Base-by-base conservation (phyloP, 1,140 invertebrate species). In the Acromyrmex charruanus region DNA sequence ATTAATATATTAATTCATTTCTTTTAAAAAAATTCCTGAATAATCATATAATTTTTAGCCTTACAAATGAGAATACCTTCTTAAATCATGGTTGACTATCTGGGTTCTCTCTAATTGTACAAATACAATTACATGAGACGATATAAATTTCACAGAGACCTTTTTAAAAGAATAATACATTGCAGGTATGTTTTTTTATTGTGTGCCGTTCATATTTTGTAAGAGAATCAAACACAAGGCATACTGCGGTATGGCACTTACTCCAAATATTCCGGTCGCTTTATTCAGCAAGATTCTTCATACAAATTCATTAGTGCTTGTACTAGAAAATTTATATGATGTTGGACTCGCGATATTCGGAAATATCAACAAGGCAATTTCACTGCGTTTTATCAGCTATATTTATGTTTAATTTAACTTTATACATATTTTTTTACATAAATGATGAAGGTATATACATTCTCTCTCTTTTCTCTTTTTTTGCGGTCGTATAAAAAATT, bases 121-220 rank as follows among this genome's bases (percentile, higher is more conserved):
- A 99, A 94, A 97, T 99, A 88, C 99, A 99, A 99, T 94, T 98
- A 98, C 94, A 97, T 98, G 95, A 98, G 98, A 1, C 95, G 96
- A 80, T 98, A 97, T 96, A 97, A 96, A 93, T 94, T 98, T 25
- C 96, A 97, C 96, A 95, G 95, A 94, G 92, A 92, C 35, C 55
- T 93, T 31, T 84, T 94, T 93, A 87, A 72, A 61, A 89, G 93
- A 84, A 74, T 94, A 28, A 55, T 44, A 44, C 39, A 44, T 44
- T 93, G 61, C 92, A 94, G 90, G 94, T 95, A 91, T 86, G 58
- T 59, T 35, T 31, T 5, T 61, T 7, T 69, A 80, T 58, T 51
- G 39, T 44, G 39, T 44, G 39, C 65, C 12, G 21, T 3, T 72
- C 3, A 58, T 84, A 63, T 71, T 69, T 91, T 91, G 12, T 44